Base-by-base conservation (phyloP, 2,888 invertebrate species). In the Trachelus iudaicus region DNA sequence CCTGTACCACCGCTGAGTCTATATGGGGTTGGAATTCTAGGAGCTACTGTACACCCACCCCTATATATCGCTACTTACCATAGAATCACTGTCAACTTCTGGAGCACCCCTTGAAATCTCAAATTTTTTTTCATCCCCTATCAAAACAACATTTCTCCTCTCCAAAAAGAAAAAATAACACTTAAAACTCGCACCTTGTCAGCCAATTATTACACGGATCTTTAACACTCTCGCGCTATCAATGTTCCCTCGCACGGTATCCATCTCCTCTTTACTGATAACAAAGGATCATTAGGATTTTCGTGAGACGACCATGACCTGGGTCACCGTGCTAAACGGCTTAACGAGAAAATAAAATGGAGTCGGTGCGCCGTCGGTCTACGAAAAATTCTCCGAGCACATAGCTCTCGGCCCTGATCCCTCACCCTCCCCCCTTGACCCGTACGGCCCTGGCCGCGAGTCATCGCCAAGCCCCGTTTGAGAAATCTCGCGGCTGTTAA, bases 401-500 rank as follows among this genome's bases (percentile, higher is more conserved):
- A 56, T 56, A 9, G 23, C 56, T 56, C 56, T 56, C 56, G 56
- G 56, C 56, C 56, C 9, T 56, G 56, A 56, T 56, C 56, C 56
- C 23, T 40, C 56, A 23, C 56, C 23, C 56, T 56, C 23, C 56
- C 56, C 56, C 23, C 56, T 56, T 56, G 56, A 56, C 56, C 35
- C 34, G 73, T 31, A 69, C 56, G 71, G 73, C 77, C 77, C 75
- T 30, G 75, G 78, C 34, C 73, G n/a, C 35, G 78, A 73, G 35
- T 56, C 56, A 56, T 15, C 56, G 56, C 56, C 73, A 82, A 80
- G 81, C 78, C 82, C 79, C 79, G 83, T 86, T 87, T 84, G 85
- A 85, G 87, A 87, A 87, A 90, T 89, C 87, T 85, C 86, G 85
- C 85, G 85, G 85, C 81, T 85, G 86, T 87, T 89, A 88, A 87